phyloP scores from a whole-genome alignment of 1,140 invertebrate genomes.

The Rhopalosiphum maidis region DNA sequence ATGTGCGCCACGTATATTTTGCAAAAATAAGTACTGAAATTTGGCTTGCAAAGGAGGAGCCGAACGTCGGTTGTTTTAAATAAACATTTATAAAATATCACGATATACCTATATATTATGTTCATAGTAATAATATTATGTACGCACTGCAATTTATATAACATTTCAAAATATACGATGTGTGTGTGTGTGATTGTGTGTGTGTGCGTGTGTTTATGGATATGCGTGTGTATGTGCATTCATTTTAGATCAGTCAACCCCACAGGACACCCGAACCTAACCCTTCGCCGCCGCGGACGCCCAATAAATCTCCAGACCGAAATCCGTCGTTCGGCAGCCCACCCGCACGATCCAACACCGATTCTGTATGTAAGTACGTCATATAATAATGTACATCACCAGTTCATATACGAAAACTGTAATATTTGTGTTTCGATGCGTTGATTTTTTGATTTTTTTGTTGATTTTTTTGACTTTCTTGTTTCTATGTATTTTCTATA shows the following conservation, averaged over 20 bases:
- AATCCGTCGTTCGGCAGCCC: constrained; percentile 44
- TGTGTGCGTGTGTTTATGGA: background rate
- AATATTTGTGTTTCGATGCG: background rate
- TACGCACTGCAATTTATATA: background rate
- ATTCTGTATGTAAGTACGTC: constrained; percentile 56
- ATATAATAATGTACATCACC: background rate
- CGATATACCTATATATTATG: background rate
- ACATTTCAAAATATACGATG: constrained; percentile 11
- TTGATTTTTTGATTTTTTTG: background rate
- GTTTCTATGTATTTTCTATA: constrained; percentile 21
- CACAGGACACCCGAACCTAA: constrained; percentile 29
- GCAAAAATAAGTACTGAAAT: background rate
- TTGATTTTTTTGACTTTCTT: background rate
- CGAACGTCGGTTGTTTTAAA: background rate
- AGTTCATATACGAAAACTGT: background rate
- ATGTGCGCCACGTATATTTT: constrained; percentile 10
- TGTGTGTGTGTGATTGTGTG: background rate
- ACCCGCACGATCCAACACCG: constrained; percentile 45
- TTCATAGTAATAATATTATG: background rate
- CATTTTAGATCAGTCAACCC: constrained; percentile 44
- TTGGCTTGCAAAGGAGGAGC: background rate
- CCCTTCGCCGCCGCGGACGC: background rate
- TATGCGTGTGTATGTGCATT: background rate
- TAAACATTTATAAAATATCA: background rate
- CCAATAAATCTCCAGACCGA: constrained; percentile 25